phyloP scores from a whole-genome alignment of 2,113 vertebrate species.

The Lasiurus cinereus region DNA sequence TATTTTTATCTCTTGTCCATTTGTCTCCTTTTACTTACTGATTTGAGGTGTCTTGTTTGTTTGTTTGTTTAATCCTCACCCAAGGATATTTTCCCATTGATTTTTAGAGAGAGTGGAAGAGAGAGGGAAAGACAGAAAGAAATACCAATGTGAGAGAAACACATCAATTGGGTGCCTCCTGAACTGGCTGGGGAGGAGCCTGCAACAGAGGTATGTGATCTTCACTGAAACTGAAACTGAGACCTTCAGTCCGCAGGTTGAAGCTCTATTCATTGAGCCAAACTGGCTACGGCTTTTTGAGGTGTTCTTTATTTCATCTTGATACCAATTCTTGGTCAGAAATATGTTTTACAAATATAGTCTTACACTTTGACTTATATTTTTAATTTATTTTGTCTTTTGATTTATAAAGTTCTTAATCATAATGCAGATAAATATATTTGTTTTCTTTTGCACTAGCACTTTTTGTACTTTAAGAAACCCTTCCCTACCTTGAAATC shows the following conservation, averaged over 20 bases:
- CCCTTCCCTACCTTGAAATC: background rate
- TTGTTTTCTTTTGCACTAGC: background rate
- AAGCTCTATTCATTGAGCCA: too few relatives aligned
- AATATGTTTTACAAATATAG: slow-evolving; percentile 15
- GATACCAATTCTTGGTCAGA: background rate
- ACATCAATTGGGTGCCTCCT: too few relatives aligned
- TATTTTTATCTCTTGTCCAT: background rate
- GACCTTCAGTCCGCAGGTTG: too few relatives aligned
- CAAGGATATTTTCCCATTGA: too few relatives aligned
- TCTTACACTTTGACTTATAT: slow-evolving; percentile 18
- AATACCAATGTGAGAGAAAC: too few relatives aligned
- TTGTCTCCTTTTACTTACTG: background rate
- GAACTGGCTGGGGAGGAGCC: too few relatives aligned
- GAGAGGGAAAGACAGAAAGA: too few relatives aligned
- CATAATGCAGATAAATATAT: slow-evolving; percentile 17
- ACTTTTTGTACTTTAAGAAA: slow-evolving; percentile 41
- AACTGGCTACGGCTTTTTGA: background rate
- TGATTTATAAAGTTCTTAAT: slow-evolving; percentile 14
- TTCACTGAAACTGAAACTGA: too few relatives aligned
- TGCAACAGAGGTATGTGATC: too few relatives aligned
- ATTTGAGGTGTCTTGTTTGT: background rate
- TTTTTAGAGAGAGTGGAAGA: too few relatives aligned
- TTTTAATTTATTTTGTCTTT: slow-evolving; percentile 30
- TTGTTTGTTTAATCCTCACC: too few relatives aligned
- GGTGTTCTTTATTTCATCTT: background rate